A percentile compares a stretch with the other conserved stretches of the same genome.
phyloP scores from a whole-genome alignment of 2,113 vertebrate genomes.

The Mus pahari region DNA sequence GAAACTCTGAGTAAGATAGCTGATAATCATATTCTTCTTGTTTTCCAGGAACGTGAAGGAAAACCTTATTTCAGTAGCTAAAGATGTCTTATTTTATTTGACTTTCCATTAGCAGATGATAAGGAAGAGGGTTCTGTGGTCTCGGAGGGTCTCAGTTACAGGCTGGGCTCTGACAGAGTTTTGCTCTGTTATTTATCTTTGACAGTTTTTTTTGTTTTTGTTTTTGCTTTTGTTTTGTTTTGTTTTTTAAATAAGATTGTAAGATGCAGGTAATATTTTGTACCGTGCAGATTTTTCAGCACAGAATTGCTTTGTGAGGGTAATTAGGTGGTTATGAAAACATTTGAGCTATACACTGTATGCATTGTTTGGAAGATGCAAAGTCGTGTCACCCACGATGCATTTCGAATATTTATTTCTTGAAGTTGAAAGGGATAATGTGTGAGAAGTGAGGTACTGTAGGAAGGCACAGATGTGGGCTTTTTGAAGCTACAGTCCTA shows the following conservation, averaged over 20 bases:
- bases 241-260: not conserved
- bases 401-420: slow-evolving; percentile 45
- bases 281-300: not conserved
- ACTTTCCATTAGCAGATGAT: not conserved
- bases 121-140: not conserved
- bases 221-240: no score
- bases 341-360: slow-evolving; percentile 40
- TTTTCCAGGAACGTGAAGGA: slow-evolving; percentile 25
- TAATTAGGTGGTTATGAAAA: slow-evolving; percentile 42
- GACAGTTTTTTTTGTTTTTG: not conserved
- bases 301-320: slow-evolving; percentile 20
- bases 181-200: slow-evolving; percentile 23
- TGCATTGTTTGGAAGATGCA: not conserved
- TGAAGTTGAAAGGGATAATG: slow-evolving; percentile 1
- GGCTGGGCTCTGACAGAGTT: slow-evolving; percentile 24
- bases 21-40: not conserved
- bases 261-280: not conserved
- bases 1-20: slow-evolving; percentile 51
- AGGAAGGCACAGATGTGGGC: not conserved
- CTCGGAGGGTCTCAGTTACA: slow-evolving; percentile 25
- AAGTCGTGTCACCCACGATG: not conserved
- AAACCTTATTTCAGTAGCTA: slow-evolving; percentile 35
- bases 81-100: not conserved
- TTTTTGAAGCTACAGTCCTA: not conserved
- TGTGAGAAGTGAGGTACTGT: slow-evolving; percentile 16